Base-by-base conservation (phyloP, 2,113 vertebrate genomes). In the Amphiprion ocellaris region DNA sequence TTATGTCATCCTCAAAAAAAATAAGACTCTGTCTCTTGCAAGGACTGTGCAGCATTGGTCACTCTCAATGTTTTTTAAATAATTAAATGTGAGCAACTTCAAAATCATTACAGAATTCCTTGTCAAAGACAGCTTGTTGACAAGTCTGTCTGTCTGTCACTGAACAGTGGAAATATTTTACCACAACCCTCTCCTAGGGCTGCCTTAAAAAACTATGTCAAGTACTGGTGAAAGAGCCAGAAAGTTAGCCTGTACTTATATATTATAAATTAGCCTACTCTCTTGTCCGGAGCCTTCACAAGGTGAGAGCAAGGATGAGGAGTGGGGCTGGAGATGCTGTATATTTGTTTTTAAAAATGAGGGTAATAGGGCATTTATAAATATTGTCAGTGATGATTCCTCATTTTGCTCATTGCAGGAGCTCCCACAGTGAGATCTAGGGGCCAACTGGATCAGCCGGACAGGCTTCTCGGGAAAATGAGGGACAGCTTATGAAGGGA, bases 201-300 rank as follows among this genome's bases (percentile, higher is more conserved):
- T 80, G 46, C 70, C 61, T 82, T 59, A 46, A 28, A 74, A 79
- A 80, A 87, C 75, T 15, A 81, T 76, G 83, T 80, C 54, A 75
- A 46, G 50, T 76, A 47, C n/a, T 50, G 44, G 49, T 44, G 52
- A 85, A 87, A 86, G 55, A 82, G 61, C 30, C 30, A 80, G 55
- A 84, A 86, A 83, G 70, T 87, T 91, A 77, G 66, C 61, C 84
- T 55, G 68, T 49, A 12, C 65, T 15, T 77, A 59, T 89, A 77
- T 88, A 93, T 90, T 81, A 89, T 88, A 39, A 81, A 88, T 83
- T 28, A 37, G 33, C 33, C 30, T 6, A 78, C 76, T 69, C 68
- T 58, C 63, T 79, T 79, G 74, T 83, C 70, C 86, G 39, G 74
- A 74, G 82, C 26, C 49, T 62, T 81, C 66, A 69, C 80, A 85